Base-by-base conservation (phyloP, 1,140 invertebrate species). In the Drosophila fuyamai region DNA sequence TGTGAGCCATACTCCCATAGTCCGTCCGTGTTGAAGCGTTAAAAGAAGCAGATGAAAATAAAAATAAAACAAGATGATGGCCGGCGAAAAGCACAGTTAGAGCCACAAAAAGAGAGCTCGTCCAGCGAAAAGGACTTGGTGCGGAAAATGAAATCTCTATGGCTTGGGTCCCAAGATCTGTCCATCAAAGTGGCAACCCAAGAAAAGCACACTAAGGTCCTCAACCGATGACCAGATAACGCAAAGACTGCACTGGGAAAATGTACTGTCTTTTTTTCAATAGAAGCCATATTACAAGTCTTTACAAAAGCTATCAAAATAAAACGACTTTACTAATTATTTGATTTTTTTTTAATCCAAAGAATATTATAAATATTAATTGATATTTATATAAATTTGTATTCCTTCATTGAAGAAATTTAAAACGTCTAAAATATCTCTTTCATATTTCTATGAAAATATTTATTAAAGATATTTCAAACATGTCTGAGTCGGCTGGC, bases 1-100 rank as follows among this genome's bases (percentile, higher is more conserved):
- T 23, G 4, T 62, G 27, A 35, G 29, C 18, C 23, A 23, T 23
- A 23, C 23, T 23, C 6, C 29, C 32, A 29, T 27, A 59, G 55
- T 72, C 55, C 53, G 50, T 16, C 40, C 56, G 74, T 54, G 73
- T 77, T 77, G 74, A 77, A 77, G 73, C 73, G 73, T 76, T 41
- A 29, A 55, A 50, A 70, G 50, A 36, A 53, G 32, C 27, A 60
- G 8, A 63, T 68, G 58, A 54, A 71, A 67, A 67, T 67, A 66
- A 66, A 65, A 65, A 67, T 51, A 65, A 41, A 65, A 44, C 38
- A 50, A 68, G 65, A 53, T 36, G 65, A 53, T 71, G 67, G 50
- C 51, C 46, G 44, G 63, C 36, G 44, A 47, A 53, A 76, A 54
- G 32, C 48, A 41, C 65, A 61, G 13, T 16, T 16, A 36, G 2